A percentile compares a stretch with the other conserved stretches of the same genome.
Conservation (phyloP, 2,113 vertebrate genomes). For the Apodemus sylvaticus region DNA sequence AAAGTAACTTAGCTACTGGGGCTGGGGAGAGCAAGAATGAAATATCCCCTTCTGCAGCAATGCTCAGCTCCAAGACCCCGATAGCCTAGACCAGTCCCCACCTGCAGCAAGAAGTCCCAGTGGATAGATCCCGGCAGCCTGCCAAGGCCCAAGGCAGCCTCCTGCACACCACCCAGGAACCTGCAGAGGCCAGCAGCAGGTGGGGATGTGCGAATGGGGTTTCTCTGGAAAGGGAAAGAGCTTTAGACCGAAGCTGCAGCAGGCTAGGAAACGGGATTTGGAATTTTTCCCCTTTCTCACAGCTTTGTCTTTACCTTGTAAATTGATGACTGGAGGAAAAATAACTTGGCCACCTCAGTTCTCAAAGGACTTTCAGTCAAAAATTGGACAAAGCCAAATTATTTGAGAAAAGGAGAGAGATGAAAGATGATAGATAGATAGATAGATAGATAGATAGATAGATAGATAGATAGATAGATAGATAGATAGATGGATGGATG, state of each 20-base stretch:
- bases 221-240: conserved; percentile 24
- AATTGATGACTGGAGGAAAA: conserved; percentile 32
- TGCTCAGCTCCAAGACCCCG: not conserved
- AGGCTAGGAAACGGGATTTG: conserved; percentile 5
- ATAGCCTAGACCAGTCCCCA: not conserved
- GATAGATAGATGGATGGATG: not conserved
- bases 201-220: conserved; percentile 38
- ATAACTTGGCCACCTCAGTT: not conserved
- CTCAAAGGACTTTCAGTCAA: conserved; percentile 52
- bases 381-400: conserved; percentile 14
- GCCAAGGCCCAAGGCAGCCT: not conserved
- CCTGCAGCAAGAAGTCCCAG: not conserved
- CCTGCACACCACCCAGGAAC: conserved; percentile 8
- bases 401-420: not conserved
- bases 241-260: not conserved
- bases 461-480: not conserved
- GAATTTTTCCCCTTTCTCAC: not conserved
- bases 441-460: not conserved
- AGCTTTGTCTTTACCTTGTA: conserved; percentile 33
- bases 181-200: not conserved
- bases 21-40: not conserved
- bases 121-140: not conserved
- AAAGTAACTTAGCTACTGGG: not conserved
- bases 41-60: not conserved
- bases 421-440: not conserved